Conservation (phyloP, 2,797 vertebrate species). For the Lagodon rhomboides region DNA sequence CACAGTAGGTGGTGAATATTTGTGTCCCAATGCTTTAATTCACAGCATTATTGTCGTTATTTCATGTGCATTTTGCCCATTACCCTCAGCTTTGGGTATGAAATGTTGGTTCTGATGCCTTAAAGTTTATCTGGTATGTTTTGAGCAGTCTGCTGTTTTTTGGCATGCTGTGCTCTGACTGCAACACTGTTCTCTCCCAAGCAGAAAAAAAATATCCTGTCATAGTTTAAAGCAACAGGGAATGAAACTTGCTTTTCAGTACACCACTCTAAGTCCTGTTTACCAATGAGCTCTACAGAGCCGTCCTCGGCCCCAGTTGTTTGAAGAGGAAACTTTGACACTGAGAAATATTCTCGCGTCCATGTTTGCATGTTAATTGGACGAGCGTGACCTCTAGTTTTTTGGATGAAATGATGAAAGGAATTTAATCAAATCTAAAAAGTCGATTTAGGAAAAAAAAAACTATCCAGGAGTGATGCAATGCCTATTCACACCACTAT, state of each 20-base stretch:
- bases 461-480: conserved; percentile 16
- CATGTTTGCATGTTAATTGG: conserved; percentile 42
- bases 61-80: background rate
- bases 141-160: conserved; percentile 9
- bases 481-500: conserved; percentile 20
- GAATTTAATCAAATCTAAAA: conserved; percentile 34
- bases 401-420: conserved; percentile 25
- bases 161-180: conserved; percentile 34
- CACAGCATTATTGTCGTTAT: background rate
- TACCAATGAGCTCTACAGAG: conserved; percentile 31
- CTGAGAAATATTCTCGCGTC: conserved; percentile 8
- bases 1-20: background rate
- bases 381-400: conserved; percentile 12
- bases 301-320: conserved; percentile 9
- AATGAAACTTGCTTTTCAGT: conserved; percentile 40
- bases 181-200: conserved; percentile 28
- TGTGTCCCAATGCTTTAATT: background rate
- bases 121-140: conserved; percentile 21
- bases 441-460: conserved; percentile 22
- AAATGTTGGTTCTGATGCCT: conserved; percentile 1
- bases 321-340: conserved; percentile 23
- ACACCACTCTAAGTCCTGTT: conserved; percentile 23
- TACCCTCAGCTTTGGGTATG: background rate
- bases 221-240: conserved; percentile 43
- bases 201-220: conserved; percentile 40